A percentile compares a stretch with the other conserved stretches of the same genome.
Conservation (phyloP, 2,888 invertebrate species). For the Polydesmus complanatus region DNA sequence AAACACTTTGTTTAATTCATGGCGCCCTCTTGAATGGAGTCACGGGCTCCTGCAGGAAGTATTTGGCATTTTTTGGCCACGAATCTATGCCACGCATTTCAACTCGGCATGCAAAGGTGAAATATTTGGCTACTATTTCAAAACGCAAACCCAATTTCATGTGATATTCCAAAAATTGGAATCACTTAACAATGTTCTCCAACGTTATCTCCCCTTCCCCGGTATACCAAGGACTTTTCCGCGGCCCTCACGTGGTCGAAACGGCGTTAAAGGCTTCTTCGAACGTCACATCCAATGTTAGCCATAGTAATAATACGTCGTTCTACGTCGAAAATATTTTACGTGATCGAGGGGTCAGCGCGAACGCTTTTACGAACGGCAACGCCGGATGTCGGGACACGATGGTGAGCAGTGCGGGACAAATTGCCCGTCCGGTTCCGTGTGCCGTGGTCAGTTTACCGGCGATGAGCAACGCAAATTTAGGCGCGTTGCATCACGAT, state of each 20-base stretch:
- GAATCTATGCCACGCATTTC: too few relatives aligned
- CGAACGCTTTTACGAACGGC: conserved; percentile 12
- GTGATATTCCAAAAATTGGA: too few relatives aligned
- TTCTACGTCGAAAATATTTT: conserved; percentile 23
- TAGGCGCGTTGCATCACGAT: background rate
- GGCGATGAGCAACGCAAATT: background rate
- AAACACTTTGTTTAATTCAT: background rate
- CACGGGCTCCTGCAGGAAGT: background rate
- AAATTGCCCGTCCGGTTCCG: conserved; percentile 19
- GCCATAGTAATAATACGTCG: conserved; percentile 16
- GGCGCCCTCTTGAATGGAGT: background rate
- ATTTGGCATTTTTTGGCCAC: too few relatives aligned
- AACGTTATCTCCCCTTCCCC: background rate
- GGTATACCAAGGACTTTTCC: background rate
- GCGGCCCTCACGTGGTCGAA: background rate
- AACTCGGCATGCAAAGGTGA: too few relatives aligned
- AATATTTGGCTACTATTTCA: too few relatives aligned
- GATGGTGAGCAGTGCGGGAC: conserved; percentile 4
- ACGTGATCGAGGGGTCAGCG: conserved; percentile 18
- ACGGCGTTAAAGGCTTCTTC: background rate
- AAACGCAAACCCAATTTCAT: too few relatives aligned
- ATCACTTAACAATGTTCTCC: too few relatives aligned
- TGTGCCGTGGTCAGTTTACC: conserved; percentile 6
- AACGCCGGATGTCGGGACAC: background rate
- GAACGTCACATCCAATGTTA: background rate